A percentile compares a stretch with the other conserved stretches of the same genome.
These are phyloP conservation scores for Chaitophorus viminalis DNA, from an alignment of 2,888 invertebrate species.

Conservation along the genomic window DNA sequence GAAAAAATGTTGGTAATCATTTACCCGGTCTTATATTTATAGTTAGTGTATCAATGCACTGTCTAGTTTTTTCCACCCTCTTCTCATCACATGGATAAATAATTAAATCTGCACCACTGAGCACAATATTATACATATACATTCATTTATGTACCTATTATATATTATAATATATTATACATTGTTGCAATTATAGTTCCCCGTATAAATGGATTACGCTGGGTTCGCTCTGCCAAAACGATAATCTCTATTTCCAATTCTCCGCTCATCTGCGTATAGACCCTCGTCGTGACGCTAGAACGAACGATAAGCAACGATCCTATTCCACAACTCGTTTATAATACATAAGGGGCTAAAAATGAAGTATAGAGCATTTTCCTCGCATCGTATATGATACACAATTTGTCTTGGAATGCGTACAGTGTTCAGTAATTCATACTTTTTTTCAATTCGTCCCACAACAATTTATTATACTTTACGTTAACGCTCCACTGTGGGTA, in stretches of 20 bases:
- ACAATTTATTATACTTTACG: too few species aligned
- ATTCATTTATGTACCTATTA: not conserved
- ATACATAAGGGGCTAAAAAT: too few species aligned
- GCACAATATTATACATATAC: not conserved
- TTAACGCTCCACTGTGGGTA: too few species aligned
- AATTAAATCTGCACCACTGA: not conserved
- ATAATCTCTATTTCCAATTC: conserved; percentile 19
- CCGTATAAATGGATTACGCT: conserved; percentile 10
- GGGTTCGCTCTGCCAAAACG: not conserved
- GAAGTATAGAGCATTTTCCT: too few species aligned
- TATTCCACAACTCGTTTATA: not conserved
- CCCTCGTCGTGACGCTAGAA: not conserved
- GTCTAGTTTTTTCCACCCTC: not conserved
- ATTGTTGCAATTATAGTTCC: conserved; percentile 4
- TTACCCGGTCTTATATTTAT: too few species aligned
- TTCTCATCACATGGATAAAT: not conserved
- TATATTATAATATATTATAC: not conserved
- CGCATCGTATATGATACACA: too few species aligned
- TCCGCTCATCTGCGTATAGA: conserved; percentile 10
- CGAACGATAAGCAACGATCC: not conserved
- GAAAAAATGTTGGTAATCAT: too few species aligned
- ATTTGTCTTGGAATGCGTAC: too few species aligned
- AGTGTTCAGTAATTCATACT: too few species aligned
- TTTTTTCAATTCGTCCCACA: too few species aligned
- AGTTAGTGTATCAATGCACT: not conserved